These are phyloP conservation scores for Cheilinus undulatus DNA, from an alignment of 2,113 vertebrate genomes.

Conservation along the genomic window DNA sequence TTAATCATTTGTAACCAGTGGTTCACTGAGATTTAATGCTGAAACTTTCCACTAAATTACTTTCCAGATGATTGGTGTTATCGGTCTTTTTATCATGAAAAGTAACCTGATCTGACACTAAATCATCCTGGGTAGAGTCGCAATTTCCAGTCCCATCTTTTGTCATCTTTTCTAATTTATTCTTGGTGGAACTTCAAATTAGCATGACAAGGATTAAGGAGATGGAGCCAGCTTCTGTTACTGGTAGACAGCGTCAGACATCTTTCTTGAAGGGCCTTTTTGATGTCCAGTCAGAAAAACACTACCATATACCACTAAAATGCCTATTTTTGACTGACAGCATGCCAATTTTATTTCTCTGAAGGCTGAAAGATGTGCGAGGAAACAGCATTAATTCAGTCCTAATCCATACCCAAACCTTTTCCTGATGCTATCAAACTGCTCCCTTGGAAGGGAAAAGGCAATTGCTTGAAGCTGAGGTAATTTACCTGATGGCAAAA, in stretches of 20 bases:
- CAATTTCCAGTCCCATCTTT: slow-evolving; percentile 38
- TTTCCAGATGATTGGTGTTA: slow-evolving; percentile 47
- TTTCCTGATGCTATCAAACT: slow-evolving; percentile 32
- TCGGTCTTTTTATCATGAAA: slow-evolving; percentile 40
- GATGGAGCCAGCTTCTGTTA: slow-evolving; percentile 13
- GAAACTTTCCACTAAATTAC: slow-evolving; percentile 38
- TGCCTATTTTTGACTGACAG: slow-evolving; percentile 3
- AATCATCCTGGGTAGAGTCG: slow-evolving; percentile 31
- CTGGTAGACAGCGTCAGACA: slow-evolving; percentile 1
- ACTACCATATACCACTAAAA: slow-evolving; percentile 7
- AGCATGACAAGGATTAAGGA: slow-evolving; percentile 34
- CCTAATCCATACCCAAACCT: slow-evolving; percentile 45
- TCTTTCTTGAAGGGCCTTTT: slow-evolving; percentile 3
- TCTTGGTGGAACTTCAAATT: slow-evolving; percentile 45
- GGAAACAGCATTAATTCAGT: slow-evolving; percentile 12
- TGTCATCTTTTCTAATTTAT: slow-evolving; percentile 48
- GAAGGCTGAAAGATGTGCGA: slow-evolving; percentile 14
- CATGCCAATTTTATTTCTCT: slow-evolving; percentile 2
- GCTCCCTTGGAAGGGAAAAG: slow-evolving; percentile 2
- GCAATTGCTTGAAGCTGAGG: slow-evolving; percentile 46
- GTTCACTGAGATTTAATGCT: slow-evolving; percentile 16
- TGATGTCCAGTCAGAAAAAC: slow-evolving; percentile 3
- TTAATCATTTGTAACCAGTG: slow-evolving; percentile 31
- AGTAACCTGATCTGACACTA: slow-evolving; percentile 44
- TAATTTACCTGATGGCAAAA: slow-evolving; percentile 57